phyloP scores from a whole-genome alignment of 2,888 invertebrate genomes.

The Himalopsyche tibetana region DNA sequence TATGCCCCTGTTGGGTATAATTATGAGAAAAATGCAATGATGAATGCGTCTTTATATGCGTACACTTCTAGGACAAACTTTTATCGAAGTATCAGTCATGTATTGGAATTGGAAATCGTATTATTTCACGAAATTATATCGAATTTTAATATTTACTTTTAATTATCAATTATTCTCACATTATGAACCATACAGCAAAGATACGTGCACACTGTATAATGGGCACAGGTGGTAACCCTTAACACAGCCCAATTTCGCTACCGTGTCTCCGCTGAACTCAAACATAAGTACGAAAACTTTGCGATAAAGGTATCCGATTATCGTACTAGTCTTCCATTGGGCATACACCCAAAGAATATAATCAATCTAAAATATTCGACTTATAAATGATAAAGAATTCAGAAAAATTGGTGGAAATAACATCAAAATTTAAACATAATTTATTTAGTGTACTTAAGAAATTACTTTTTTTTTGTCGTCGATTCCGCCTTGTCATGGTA shows the following conservation, averaged over 20 bases:
- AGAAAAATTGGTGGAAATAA: too few relatives aligned
- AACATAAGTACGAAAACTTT: conserved; percentile 48
- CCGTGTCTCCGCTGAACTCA: background rate
- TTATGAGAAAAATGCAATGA: conserved; percentile 8
- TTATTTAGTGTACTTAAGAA: too few relatives aligned
- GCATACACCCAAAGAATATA: background rate
- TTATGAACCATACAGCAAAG: background rate
- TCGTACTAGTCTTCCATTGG: conserved; percentile 22
- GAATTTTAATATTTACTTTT: too few relatives aligned
- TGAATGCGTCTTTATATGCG: conserved; percentile 17
- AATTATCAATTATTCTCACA: too few relatives aligned
- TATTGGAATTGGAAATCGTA: too few relatives aligned
- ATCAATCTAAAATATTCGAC: too few relatives aligned
- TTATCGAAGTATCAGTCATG: too few relatives aligned
- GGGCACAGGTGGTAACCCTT: background rate
- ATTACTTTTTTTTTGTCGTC: too few relatives aligned
- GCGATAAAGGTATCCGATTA: conserved; percentile 56
- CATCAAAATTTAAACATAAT: too few relatives aligned
- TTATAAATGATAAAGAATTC: too few relatives aligned
- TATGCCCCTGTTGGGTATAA: conserved; percentile 3
- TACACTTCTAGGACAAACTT: background rate
- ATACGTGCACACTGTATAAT: background rate
- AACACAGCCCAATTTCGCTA: background rate
- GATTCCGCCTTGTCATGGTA: too few relatives aligned
- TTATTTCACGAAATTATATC: too few relatives aligned